Evolutionary conservation across 2,888 invertebrate genomes (phyloP), one percentile per base, ranked within the genome.

Genomic region (Digitonthophagus gazella): DNA sequence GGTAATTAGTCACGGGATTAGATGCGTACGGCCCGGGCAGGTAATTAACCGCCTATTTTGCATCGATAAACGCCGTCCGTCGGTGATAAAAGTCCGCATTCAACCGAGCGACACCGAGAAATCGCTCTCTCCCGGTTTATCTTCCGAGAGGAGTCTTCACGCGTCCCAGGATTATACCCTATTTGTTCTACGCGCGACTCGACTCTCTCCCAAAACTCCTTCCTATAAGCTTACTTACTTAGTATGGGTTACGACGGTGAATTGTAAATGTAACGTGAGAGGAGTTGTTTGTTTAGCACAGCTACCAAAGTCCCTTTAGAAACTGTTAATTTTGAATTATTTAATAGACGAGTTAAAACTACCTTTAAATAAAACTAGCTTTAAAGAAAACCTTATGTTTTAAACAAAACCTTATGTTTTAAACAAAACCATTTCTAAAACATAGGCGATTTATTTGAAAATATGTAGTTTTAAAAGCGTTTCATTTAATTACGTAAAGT

Each of bases 1-100:
- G 19, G 61, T 61, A 61, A 61, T 61, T 61, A 61, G 61, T 61
- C 61, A 61, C 61, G 20, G 61, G 61, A 61, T 61, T 61, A 61
- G 61, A 61, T 61, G 20, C 61, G 61, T 61, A 61, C 20, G 20
- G 18, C n/a, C 61, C 61, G 61, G 61, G 61, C 61, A 18, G 19
- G 19, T 61, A 61, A 61, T 61, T 61, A 61, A 18, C 61, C 16
- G 61, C 16, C 61, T 61, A 61, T 61, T 61, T 61, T 61, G 61
- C 61, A 61, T 61, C 61, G 61, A 61, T 20, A 61, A 61, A 44
- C 28, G 28, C 28, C 28, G 28, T 44, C 28, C 28, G n/a, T n/a
- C 28, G 28, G 28, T 44, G 28, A 44, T 44, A 44, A 44, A 44
- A 44, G 28, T 44, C 28, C 28, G 28, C 28, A 44, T 44, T 44